Evolutionary conservation across 2,113 vertebrate species (phyloP), one percentile per base, ranked within the genome.

Genomic region (Takifugu flavidus): DNA sequence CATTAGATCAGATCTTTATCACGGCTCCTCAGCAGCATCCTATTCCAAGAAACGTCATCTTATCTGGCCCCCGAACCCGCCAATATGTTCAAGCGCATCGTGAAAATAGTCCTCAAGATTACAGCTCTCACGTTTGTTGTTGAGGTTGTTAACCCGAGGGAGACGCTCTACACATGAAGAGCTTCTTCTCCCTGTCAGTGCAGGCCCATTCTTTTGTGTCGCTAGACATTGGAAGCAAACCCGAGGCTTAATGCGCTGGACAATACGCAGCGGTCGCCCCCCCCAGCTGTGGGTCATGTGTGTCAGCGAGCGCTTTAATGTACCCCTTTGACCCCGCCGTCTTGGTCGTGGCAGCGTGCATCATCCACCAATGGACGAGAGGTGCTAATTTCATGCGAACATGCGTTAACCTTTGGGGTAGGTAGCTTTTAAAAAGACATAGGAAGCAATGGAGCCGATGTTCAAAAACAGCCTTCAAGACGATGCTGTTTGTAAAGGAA

Each of bases 251-350:
- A 70, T 7, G 43, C 49, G 46, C 27, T 1, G 42, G 74, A 82
- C 75, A 85, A 73, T 73, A 49, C 49, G 8, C 34, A 39, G 12
- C 8, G 12, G 61, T 13, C 59, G 13, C 53, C 46, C 74, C 88
- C 83, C 60, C 64, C 65, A 83, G 85, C 77, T 80, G 62, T 84
- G 84, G 87, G 86, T 50, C 84, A 75, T 39, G 34, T 82, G 65
- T 78, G 76, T 74, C 69, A 70, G 29, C 65, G 58, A 65, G 56
- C 70, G 77, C 53, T 83, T 67, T 25, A 78, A 78, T 74, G 62
- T 67, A 55, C 52, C 55, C 55, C 70, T 77, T 66, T 78, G 76
- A 59, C 44, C 39, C 55, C 20, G 20, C 20, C 20, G 1, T 66
- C 72, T 59, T 51, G 13, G 13, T 54, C 62, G 56, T 59, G 53